Evolutionary conservation across 2,888 invertebrate species (phyloP), one percentile per base, ranked within the genome.

Genomic region (Spisula solida): DNA sequence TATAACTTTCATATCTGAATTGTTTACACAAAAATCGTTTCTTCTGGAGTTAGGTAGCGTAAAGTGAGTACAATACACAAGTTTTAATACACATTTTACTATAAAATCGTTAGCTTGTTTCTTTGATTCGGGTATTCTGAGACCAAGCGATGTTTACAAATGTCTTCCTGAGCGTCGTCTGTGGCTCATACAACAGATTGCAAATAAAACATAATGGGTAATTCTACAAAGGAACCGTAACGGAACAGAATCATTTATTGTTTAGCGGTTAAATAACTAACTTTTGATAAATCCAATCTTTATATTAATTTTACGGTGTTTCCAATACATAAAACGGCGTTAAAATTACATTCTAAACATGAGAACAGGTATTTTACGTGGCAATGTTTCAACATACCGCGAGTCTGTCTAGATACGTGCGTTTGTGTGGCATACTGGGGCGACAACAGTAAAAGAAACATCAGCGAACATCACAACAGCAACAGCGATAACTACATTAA

Each of bases 21-120:
- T 90, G 92, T 92, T 92, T 92, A 92, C 88, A 86, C 86, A 85
- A 81, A 90, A 89, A 87, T 89, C 92, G 82, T 88, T 91, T 90
- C 88, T 86, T 92, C 88, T 55, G n/a, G 87, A 89, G 83, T 90
- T 88, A 88, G 87, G 79, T 82, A 89, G 47, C 78, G 34, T 41
- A 85, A 92, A 89, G 89, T 89, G 90, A 86, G 90, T 75, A 88
- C 79, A 78, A 82, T 81, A 89, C 82, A 90, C 60, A 89, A 88
- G 82, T 89, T 92, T 92, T 90, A 87, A 89, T 91, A 89, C 89
- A 87, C 84, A 18, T 81, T 85, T 78, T 48, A 34, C 87, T 86
- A 87, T 89, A 86, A 91, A 79, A 60, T 16, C 34, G 34, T 83
- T 85, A 56, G 87, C 86, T 83, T 81, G 82, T 82, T 81, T 84